These are phyloP conservation scores for Drosophila paucipuncta DNA, from an alignment of 2,888 invertebrate species.

Conservation along the genomic window DNA sequence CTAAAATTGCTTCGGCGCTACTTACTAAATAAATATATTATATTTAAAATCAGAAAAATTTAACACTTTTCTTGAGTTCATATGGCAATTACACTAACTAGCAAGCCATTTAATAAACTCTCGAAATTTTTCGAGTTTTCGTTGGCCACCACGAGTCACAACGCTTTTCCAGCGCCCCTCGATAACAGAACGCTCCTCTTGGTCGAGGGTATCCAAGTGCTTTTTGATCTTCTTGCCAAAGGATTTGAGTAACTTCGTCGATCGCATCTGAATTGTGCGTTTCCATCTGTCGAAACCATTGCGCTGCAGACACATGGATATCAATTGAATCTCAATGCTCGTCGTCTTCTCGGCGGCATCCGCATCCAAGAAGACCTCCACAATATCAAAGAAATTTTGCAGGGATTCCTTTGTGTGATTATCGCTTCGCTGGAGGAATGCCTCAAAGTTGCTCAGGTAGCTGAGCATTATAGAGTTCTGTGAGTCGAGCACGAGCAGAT, in stretches of 20 bases:
- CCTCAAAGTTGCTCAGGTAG: slow-evolving; percentile 54
- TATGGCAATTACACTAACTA: neutral
- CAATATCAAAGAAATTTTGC: slow-evolving; percentile 50
- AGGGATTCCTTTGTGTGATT: slow-evolving; percentile 52
- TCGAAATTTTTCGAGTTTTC: slow-evolving; percentile 52
- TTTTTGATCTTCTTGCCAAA: slow-evolving; percentile 44
- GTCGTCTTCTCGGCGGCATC: slow-evolving; percentile 52
- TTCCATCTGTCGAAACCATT: slow-evolving; percentile 72
- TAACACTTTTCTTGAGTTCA: neutral
- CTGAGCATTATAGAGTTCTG: slow-evolving; percentile 46
- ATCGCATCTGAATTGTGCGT: slow-evolving; percentile 57
- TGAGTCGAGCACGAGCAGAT: slow-evolving; percentile 62
- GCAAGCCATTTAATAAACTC: slow-evolving; percentile 60
- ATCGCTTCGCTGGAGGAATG: slow-evolving; percentile 31
- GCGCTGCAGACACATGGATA: slow-evolving; percentile 64
- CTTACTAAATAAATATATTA: slow-evolving; percentile 13
- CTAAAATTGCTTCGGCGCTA: neutral
- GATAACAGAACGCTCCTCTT: slow-evolving; percentile 50
- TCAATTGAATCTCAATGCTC: slow-evolving; percentile 61
- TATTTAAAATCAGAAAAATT: neutral
- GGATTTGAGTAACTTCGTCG: slow-evolving; percentile 47
- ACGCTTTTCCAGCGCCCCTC: slow-evolving; percentile 49
- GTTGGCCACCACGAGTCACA: slow-evolving; percentile 43
- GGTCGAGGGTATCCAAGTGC: slow-evolving; percentile 47
- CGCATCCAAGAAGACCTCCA: slow-evolving; percentile 48